A percentile compares a stretch with the other conserved stretches of the same genome.
Evolutionary conservation across 1,140 invertebrate species (phyloP).

Genomic region (Conus ventricosus): DNA sequence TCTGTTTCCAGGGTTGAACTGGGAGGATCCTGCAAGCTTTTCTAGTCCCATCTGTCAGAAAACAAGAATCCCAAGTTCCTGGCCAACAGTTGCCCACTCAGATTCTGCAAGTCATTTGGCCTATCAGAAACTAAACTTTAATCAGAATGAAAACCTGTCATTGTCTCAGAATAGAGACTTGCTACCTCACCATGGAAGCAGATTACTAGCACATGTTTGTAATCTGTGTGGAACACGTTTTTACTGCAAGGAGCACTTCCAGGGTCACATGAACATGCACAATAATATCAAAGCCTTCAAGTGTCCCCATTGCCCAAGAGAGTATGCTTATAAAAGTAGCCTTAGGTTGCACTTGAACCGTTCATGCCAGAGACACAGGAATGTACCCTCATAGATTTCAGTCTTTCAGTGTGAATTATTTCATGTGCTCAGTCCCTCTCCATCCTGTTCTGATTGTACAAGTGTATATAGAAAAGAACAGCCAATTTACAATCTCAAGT

Average conservation of each 20-base stretch:
- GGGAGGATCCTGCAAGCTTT: slow-evolving; percentile 7
- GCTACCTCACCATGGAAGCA: neutral
- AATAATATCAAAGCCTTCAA: slow-evolving; percentile 21
- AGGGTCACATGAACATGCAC: slow-evolving; percentile 28
- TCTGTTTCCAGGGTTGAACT: neutral
- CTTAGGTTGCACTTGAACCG: slow-evolving; percentile 8
- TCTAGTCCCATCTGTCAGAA: neutral
- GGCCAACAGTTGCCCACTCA: neutral
- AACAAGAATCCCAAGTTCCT: neutral
- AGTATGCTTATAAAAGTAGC: slow-evolving; percentile 21
- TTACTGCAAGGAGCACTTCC: slow-evolving; percentile 13
- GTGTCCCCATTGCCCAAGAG: slow-evolving; percentile 17
- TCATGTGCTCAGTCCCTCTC: no score
- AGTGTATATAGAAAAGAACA: no score
- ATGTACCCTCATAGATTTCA: neutral
- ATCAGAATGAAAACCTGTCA: neutral
- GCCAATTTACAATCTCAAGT: no score
- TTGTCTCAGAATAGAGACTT: neutral
- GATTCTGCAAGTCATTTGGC: neutral
- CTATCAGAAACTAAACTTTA: neutral
- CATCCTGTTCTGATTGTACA: no score
- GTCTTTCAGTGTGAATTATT: no score
- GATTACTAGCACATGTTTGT: neutral
- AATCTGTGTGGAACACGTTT: slow-evolving; percentile 14
- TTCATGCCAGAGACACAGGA: neutral